A percentile compares a stretch with the other conserved stretches of the same genome.
These are phyloP conservation scores for Drosophila varians DNA, from an alignment of 1,140 invertebrate genomes.

Conservation along the genomic window DNA sequence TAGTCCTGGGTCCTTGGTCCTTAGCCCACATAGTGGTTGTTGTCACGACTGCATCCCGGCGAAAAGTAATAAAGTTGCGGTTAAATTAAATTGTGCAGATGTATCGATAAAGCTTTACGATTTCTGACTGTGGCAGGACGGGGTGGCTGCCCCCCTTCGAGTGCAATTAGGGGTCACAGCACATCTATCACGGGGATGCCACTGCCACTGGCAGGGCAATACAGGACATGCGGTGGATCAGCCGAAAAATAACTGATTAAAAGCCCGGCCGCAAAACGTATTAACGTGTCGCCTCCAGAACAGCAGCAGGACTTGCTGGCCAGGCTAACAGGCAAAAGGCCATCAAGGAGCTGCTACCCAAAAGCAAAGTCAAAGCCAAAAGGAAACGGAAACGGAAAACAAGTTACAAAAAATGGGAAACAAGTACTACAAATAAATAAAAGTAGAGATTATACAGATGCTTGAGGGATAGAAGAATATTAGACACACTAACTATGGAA, in stretches of 20 bases:
- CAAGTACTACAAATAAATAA: background rate
- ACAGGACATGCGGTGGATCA: background rate
- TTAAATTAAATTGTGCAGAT: conserved; percentile 80
- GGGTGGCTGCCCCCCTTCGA: conserved; percentile 1
- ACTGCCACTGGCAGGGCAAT: background rate
- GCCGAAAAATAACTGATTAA: conserved; percentile 58
- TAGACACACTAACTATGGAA: too few species aligned
- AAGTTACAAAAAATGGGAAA: background rate
- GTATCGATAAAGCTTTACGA: conserved; percentile 73
- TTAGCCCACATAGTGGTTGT: background rate
- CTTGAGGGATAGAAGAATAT: background rate
- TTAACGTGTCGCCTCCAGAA: conserved; percentile 75
- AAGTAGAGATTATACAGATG: background rate
- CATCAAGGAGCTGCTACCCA: conserved; percentile 21
- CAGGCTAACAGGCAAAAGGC: background rate
- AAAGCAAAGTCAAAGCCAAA: background rate
- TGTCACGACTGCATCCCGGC: conserved; percentile 6
- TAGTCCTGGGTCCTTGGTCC: background rate
- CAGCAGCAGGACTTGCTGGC: background rate
- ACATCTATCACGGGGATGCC: background rate
- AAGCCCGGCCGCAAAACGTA: conserved; percentile 74
- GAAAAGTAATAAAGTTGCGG: conserved; percentile 79
- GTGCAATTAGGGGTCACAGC: conserved; percentile 3
- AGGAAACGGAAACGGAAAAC: background rate
- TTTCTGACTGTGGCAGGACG: background rate